Percentiles rank a stretch among this genome's conserved stretches.
Evolutionary conservation across 2,113 vertebrate genomes (phyloP).

Genomic region (Chionodraco myersi): DNA sequence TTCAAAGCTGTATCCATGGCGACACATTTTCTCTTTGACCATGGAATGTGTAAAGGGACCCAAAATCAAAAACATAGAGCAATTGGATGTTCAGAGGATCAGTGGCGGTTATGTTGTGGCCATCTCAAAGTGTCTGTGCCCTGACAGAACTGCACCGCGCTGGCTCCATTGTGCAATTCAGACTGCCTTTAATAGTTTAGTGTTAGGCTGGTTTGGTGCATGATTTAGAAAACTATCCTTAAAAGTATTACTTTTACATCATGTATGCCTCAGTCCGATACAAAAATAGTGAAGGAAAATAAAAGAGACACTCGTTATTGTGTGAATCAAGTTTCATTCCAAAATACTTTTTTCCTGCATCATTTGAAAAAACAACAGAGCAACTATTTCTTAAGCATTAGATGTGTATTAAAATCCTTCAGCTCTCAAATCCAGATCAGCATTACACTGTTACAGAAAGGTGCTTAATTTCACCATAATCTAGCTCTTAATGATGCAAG

Average conservation of each 20-base stretch:
- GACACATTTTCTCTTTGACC: slow-evolving; percentile 38
- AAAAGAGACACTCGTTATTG: not conserved
- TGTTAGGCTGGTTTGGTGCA: not conserved
- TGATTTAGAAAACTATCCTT: not conserved
- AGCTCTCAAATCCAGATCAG: slow-evolving; percentile 21
- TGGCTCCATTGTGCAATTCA: not conserved
- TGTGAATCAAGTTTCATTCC: slow-evolving; percentile 19
- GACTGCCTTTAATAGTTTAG: not conserved
- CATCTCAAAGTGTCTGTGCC: not conserved
- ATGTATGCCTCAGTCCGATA: not conserved
- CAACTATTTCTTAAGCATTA: slow-evolving; percentile 2
- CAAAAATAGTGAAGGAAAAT: not conserved
- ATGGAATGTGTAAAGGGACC: not conserved
- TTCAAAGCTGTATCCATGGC: slow-evolving; percentile 41
- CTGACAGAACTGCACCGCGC: not conserved
- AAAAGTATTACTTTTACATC: not conserved
- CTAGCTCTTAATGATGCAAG: slow-evolving; percentile 1
- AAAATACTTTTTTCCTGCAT: slow-evolving; percentile 22
- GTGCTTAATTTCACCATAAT: slow-evolving; percentile 8
- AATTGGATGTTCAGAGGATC: not conserved
- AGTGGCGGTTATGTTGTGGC: not conserved
- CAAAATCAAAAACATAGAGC: not conserved
- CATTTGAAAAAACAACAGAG: slow-evolving; percentile 2
- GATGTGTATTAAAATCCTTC: not conserved
- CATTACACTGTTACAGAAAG: not conserved